Conservation (phyloP, 2,113 vertebrate species). For the Cyprinodon tularosa region DNA sequence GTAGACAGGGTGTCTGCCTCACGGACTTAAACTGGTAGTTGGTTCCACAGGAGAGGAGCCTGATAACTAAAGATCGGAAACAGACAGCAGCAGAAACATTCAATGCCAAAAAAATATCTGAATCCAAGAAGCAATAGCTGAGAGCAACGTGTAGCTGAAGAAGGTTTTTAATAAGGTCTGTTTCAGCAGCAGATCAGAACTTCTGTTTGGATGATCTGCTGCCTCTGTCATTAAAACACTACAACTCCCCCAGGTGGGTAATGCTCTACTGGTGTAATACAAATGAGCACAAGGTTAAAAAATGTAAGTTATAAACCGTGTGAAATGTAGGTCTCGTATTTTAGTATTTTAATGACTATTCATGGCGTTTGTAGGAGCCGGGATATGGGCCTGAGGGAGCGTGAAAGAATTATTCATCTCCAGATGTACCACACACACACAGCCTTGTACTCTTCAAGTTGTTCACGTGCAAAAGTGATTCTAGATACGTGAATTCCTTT, state of each 20-base stretch:
- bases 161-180: neutral
- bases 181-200: neutral
- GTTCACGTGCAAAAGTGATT: neutral
- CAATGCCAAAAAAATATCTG: neutral
- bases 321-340: neutral
- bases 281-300: neutral
- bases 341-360: neutral
- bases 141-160: neutral
- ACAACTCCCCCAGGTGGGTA: neutral
- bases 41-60: too few relatives aligned
- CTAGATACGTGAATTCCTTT: neutral
- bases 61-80: too few relatives aligned
- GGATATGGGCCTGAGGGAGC: neutral
- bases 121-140: neutral
- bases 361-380: neutral
- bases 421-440: neutral
- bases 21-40: too few relatives aligned
- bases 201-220: conserved; percentile 6
- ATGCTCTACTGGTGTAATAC: neutral
- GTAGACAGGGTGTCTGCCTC: too few relatives aligned
- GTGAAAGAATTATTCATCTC: neutral
- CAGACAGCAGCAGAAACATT: neutral
- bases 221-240: neutral
- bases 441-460: neutral
- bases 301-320: neutral